Evolutionary conservation across 37 sponge, comb jelly and placozoan genomes (phyloP).

Genomic region (Hormiphora californensis): DNA sequence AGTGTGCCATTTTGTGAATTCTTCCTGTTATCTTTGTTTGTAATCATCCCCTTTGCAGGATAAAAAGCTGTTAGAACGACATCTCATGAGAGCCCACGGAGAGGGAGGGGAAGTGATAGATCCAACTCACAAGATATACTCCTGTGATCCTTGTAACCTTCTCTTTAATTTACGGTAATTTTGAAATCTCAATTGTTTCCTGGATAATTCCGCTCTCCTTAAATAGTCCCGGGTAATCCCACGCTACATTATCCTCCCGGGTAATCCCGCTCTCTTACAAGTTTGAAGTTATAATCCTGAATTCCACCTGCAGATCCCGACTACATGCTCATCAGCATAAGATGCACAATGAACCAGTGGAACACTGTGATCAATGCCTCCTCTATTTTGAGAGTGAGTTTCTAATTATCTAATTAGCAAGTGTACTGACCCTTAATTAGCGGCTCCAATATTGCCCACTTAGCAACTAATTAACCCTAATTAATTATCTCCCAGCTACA

Average conservation of each 20-base stretch:
- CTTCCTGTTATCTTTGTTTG: no score
- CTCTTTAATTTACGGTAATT: no score
- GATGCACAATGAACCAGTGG: slow-evolving; percentile 38
- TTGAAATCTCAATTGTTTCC: no score
- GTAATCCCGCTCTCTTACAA: no score
- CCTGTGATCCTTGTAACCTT: slow-evolving; percentile 33
- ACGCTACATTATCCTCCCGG: no score
- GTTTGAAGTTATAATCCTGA: no score
- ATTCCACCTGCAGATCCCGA: not conserved
- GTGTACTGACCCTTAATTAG: not conserved
- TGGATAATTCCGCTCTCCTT: no score
- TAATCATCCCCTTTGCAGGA: no score
- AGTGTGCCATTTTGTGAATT: no score
- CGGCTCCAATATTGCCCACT: not conserved
- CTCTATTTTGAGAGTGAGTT: slow-evolving; percentile 18
- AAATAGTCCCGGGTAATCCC: no score
- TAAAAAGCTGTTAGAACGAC: slow-evolving; percentile 6
- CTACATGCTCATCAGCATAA: not conserved
- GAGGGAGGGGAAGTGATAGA: slow-evolving; percentile 5
- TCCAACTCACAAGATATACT: slow-evolving; percentile 2
- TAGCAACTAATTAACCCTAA: not conserved
- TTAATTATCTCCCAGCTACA: not conserved
- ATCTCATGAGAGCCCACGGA: slow-evolving; percentile 25
- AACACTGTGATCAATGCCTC: slow-evolving; percentile 11
- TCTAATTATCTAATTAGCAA: not conserved